phyloP scores from a whole-genome alignment of 1,140 invertebrate species.

The Heliconius himera region DNA sequence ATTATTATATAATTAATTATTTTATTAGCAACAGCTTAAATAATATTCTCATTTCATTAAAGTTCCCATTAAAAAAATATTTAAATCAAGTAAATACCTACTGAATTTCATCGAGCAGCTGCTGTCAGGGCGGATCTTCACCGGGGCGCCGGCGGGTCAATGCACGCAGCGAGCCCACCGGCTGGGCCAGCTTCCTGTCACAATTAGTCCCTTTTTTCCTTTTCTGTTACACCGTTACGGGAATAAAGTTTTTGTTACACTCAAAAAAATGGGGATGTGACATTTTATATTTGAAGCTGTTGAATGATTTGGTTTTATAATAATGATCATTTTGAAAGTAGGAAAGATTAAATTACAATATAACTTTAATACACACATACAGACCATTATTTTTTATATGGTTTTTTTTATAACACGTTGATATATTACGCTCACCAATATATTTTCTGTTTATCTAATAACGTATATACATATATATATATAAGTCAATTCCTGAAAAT shows the following conservation, averaged over 20 bases:
- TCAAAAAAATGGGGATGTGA: slow-evolving; percentile 1
- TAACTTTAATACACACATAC: too few relatives aligned
- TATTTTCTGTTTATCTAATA: too few relatives aligned
- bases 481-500: too few relatives aligned
- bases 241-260: slow-evolving; percentile 44
- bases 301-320: too few relatives aligned
- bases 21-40: background rate
- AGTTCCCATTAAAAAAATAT: background rate
- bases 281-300: background rate
- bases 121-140: slow-evolving; percentile 53
- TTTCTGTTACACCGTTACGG: slow-evolving; percentile 58
- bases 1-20: background rate
- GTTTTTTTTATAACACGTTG: too few relatives aligned
- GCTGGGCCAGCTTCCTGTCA: slow-evolving; percentile 71
- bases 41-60: background rate
- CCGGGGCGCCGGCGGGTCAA: slow-evolving; percentile 56
- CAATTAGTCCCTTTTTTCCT: slow-evolving; percentile 70
- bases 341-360: too few relatives aligned
- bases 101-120: slow-evolving; percentile 37
- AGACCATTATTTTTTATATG: too few relatives aligned
- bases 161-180: slow-evolving; percentile 60
- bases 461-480: too few relatives aligned
- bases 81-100: background rate
- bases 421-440: too few relatives aligned
- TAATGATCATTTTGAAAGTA: too few relatives aligned